Conservation (phyloP, 2,113 vertebrate species). For the Hypocryptadius cinnamomeus region DNA sequence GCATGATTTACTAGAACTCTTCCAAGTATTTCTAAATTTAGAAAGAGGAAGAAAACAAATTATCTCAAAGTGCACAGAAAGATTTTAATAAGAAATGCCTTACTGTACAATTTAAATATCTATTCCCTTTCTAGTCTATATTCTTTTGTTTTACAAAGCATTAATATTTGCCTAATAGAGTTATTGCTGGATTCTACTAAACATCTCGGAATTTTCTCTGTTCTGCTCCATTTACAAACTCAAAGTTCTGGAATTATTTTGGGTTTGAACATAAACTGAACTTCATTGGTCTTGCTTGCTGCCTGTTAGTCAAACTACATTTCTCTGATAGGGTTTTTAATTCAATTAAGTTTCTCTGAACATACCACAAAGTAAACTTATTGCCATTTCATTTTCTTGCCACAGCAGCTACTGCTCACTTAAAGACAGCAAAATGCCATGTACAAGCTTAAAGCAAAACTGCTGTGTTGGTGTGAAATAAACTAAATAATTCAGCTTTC, state of each 20-base stretch:
- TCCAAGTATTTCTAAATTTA: neutral
- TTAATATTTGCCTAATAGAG: neutral
- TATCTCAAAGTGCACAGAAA: neutral
- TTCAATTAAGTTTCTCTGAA: neutral
- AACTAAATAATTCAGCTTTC: neutral
- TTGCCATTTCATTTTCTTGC: neutral
- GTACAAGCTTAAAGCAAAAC: neutral
- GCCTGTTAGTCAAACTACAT: neutral
- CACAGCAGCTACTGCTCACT: neutral
- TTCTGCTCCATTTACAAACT: neutral
- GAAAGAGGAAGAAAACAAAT: neutral
- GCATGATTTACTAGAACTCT: neutral
- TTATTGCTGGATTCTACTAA: neutral
- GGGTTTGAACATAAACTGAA: neutral
- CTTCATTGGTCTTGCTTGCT: neutral
- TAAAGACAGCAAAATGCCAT: neutral
- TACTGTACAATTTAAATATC: neutral
- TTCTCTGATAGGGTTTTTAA: neutral
- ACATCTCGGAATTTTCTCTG: neutral
- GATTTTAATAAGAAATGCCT: neutral
- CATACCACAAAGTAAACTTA: neutral
- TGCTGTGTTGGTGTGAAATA: neutral
- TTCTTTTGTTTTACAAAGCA: neutral
- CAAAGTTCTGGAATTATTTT: neutral
- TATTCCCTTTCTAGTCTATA: neutral